Conservation (phyloP, 2,797 vertebrate genomes). For the Falco peregrinus region DNA sequence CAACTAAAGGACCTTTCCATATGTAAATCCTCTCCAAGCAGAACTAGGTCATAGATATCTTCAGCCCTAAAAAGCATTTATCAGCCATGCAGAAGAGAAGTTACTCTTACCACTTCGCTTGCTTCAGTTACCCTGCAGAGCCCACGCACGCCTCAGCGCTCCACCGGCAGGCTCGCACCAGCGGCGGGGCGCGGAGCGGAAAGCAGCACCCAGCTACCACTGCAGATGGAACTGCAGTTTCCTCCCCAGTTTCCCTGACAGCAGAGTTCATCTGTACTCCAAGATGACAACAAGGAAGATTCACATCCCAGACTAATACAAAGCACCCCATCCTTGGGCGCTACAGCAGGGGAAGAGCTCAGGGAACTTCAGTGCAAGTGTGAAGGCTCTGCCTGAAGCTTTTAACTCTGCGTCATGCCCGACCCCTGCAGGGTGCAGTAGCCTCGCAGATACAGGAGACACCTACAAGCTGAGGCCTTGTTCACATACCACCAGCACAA, state of each 20-base stretch:
- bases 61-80: slow-evolving; percentile 24
- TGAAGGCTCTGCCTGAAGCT: not conserved
- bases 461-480: not conserved
- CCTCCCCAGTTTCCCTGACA: not conserved
- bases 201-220: not conserved
- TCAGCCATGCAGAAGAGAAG: not conserved
- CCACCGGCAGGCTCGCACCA: rapidly evolving
- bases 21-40: slow-evolving; percentile 4
- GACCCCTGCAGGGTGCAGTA: not conserved
- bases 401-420: not conserved
- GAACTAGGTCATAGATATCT: slow-evolving; percentile 3
- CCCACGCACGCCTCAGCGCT: not conserved
- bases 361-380: rapidly evolving
- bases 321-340: not conserved
- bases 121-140: not conserved
- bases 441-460: not conserved
- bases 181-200: rapidly evolving
- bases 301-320: not conserved
- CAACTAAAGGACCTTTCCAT: not conserved
- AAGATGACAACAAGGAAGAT: not conserved
- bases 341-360: not conserved
- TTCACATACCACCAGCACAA: not conserved
- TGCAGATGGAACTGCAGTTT: rapidly evolving
- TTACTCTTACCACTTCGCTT: not conserved
- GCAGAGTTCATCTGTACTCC: not conserved